Base-by-base conservation (phyloP, 1,140 invertebrate species). In the Cyrtorhinus lividipennis region DNA sequence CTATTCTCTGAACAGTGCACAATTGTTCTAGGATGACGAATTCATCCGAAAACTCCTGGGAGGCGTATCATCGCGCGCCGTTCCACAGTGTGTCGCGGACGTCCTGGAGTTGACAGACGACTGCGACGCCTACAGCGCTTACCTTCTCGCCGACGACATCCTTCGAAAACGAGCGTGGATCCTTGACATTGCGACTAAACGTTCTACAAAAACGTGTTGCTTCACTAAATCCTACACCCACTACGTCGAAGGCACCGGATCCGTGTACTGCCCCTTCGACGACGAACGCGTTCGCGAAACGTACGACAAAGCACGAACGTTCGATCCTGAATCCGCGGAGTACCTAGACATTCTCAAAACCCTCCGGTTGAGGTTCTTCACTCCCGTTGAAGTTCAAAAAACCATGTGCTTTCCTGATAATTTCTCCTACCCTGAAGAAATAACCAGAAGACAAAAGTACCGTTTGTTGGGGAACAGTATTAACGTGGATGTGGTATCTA, bases 151-250 rank as follows among this genome's bases (percentile, higher is more conserved):
- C 27, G 79, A 83, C 56, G 82, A 87, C 67, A 72, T 82, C 57
- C 71, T 87, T 62, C 66, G 72, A 25, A 91, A 88, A 72, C 74
- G 83, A 69, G 79, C 80, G 22, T 77, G 81, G 58, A 74, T 92
- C 24, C 78, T 96, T 66, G 95, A 98, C 71, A 85, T 98, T 68
- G 85, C 92, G 63, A 80, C 80, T 59, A 72, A 74, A 56, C 70
- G 80, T 45, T 83, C 83, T 12, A 79, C 69, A 64, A 84, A 84
- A 68, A 87, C 88, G 2, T 93, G 88, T 76, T 98, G 95, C 74
- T 97, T 97, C 72, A 97, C 94, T 13, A 91, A 89, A 75, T 84
- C 88, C 10, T 98, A 97, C 73, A 82, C 83, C n/a, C 85, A 86
- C 72, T 94, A 89, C 73, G 76, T 85, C 22, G 88, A 95, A 77